Evolutionary conservation across 2,113 vertebrate species (phyloP).

Genomic region (Amazona vittata): DNA sequence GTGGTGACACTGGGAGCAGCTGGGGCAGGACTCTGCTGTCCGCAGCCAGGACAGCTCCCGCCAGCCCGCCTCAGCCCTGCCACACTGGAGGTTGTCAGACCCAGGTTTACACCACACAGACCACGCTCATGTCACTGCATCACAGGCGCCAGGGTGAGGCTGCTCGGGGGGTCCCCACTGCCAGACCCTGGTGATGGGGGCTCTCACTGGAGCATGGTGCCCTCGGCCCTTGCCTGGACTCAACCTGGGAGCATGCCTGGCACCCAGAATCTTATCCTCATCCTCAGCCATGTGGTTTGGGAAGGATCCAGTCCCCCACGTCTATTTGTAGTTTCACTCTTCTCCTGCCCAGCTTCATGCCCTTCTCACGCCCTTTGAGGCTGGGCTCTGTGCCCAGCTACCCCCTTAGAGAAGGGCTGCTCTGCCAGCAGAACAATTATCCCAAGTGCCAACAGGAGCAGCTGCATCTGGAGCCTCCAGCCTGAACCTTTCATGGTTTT

Average conservation of each 20-base stretch:
- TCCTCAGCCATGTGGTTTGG: neutral
- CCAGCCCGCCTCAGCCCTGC: neutral
- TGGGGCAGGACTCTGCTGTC: neutral
- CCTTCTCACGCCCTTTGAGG: neutral
- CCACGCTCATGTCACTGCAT: neutral
- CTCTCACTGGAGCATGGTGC: neutral
- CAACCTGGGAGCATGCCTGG: fast-evolving
- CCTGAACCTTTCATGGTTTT: neutral
- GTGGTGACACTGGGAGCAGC: neutral
- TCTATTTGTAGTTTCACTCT: neutral
- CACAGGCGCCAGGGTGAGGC: too few species aligned
- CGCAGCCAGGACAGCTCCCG: neutral
- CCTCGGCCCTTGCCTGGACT: neutral
- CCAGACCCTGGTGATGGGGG: neutral
- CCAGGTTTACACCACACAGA: neutral
- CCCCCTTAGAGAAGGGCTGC: neutral
- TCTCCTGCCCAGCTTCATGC: neutral
- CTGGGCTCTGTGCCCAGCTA: neutral
- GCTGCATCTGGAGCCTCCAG: neutral
- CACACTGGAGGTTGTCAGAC: fast-evolving
- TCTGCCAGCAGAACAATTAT: conserved; percentile 1
- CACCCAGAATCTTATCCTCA: neutral
- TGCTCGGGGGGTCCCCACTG: fast-evolving
- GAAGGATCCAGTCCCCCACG: neutral
- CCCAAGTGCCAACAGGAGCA: neutral